phyloP scores from a whole-genome alignment of 1,140 invertebrate species.

The Cydia splendana region DNA sequence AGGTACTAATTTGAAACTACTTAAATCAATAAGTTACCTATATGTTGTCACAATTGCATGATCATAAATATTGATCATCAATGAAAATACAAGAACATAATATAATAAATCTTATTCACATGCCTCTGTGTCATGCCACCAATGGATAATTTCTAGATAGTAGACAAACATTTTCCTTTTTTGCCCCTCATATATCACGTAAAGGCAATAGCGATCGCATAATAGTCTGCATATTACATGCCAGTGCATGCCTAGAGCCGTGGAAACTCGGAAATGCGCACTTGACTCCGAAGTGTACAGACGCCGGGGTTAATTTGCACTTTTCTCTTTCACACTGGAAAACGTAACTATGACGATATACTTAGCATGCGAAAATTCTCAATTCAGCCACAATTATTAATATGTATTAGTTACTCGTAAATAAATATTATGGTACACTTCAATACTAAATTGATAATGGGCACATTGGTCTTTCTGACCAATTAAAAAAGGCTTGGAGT shows the following conservation, averaged over 20 bases:
- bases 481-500: too few species aligned
- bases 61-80: too few species aligned
- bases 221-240: conserved; percentile 8
- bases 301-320: conserved; percentile 25
- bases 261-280: conserved; percentile 29
- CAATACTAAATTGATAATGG: too few species aligned
- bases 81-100: too few species aligned
- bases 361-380: not conserved
- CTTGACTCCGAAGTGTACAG: conserved; percentile 18
- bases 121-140: not conserved
- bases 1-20: too few species aligned
- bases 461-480: too few species aligned
- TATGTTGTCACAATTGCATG: too few species aligned
- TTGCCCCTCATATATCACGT: not conserved
- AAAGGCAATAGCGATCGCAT: conserved; percentile 16
- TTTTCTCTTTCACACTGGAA: conserved; percentile 13
- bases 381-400: too few species aligned
- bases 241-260: not conserved
- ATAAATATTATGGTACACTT: too few species aligned
- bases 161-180: not conserved
- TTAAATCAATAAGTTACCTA: too few species aligned
- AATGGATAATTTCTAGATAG: not conserved
- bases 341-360: not conserved
- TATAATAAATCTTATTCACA: not conserved
- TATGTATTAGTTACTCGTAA: too few species aligned